Base-by-base conservation (phyloP, 2,113 vertebrate species). In the Redunca redunca region DNA sequence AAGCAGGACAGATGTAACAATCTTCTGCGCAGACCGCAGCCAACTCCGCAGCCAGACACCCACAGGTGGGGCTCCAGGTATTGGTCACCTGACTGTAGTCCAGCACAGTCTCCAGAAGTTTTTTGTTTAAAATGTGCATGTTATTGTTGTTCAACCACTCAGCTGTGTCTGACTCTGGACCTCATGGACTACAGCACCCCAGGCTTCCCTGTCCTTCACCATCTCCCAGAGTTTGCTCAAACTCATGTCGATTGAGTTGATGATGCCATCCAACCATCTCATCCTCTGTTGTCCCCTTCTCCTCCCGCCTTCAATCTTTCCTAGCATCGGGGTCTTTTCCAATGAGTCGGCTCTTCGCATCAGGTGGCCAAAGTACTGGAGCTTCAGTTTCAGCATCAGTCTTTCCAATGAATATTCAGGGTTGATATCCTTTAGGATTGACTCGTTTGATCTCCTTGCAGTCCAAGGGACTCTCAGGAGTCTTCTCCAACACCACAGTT, bases 41-140 rank as follows among this genome's bases (percentile, higher is more conserved):
- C 26, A 0, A n/a, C 26, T 17, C 55, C 2, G 3, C 40, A 17
- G 25, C 28, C 48, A 52, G 28, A 23, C 58, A 48, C 6, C 28
- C 33, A 16, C 50, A n/a, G 7, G 12, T 87, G 46, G 58, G 40
- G 77, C 36, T 43, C 30, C 40, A 53, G 43, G 17, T 58, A 52
- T 14, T 36, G 33, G 77, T 19, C 71, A 60, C 78, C 13, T 48
- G 33, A 40, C 93, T 90, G 83, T 62, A 53, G 50, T 67, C 85
- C 84, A 2, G 57, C 28, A 30, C 53, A 40, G 7, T 78, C 43
- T 92, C 43, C 8, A 2, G 74, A 96, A 97, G n/a, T 26, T 30
- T 84, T 90, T 19, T 88, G 23, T 86, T 94, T 43, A 94, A 88
- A 85, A 82, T 60, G 48, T 43, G 55, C 95, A 85, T 58, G 14